Base-by-base conservation (phyloP, 2,888 invertebrate genomes). In the Nemotelus pantherinus region DNA sequence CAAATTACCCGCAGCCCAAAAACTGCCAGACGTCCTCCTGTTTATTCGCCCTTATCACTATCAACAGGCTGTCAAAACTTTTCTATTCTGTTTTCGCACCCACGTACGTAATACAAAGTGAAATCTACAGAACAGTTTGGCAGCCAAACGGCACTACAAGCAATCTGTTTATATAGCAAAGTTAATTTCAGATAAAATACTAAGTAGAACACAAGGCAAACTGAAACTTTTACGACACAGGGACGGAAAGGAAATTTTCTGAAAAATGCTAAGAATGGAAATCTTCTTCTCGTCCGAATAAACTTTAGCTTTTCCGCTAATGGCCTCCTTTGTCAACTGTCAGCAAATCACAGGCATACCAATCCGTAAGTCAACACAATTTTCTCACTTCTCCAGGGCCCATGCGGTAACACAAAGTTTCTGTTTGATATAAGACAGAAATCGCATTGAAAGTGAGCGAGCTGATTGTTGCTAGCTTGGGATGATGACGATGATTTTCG, bases 291-390 rank as follows among this genome's bases (percentile, higher is more conserved):
- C 48, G 55, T 70, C 70, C 70, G 47, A 70, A 48, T 25, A 25
- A 57, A 43, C 43, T 63, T 55, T 70, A 47, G 48, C 43, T 48
- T 74, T 48, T 53, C 81, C 78, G 78, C 81, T 82, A 82, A 82
- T 82, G 81, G 80, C 80, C 80, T 81, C 80, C 77, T 81, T 82
- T 82, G 81, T 82, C 81, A 82, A 80, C 78, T 81, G 81, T 80
- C 81, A 80, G 76, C 80, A 80, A 81, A 79, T 79, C 80, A 60
- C 60, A 48, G 57, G 60, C 74, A 48, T 72, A 72, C 58, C 60
- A 63, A 74, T 74, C 74, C 74, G 60, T 74, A 74, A 74, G 74
- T 74, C 74, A 74, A 60, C 74, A 74, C 74, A 74, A 70, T 53
- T 41, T 70, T 70, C 53, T 55, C 53, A 53, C 70, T 53, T 70